Evolutionary conservation across 2,113 vertebrate genomes (phyloP).

Genomic region (Toxostoma redivivum): DNA sequence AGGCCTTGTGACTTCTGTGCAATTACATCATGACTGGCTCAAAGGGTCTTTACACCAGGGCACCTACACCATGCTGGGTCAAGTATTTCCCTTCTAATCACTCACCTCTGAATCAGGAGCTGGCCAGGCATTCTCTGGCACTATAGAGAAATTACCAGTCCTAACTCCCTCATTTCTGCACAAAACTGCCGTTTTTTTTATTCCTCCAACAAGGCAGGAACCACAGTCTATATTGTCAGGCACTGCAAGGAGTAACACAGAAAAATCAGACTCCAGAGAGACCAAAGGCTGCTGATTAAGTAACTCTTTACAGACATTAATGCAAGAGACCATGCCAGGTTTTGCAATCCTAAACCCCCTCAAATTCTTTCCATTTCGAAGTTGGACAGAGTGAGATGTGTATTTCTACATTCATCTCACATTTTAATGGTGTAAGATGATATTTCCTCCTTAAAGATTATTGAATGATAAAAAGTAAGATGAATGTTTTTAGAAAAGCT

Average conservation of each 20-base stretch:
- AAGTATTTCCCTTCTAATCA: not conserved
- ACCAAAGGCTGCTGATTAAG: not conserved
- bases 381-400: not conserved
- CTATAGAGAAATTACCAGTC: constrained; percentile 82
- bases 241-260: constrained; percentile 70
- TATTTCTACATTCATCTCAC: not conserved
- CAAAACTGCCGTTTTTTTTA: constrained; percentile 73
- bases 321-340: not conserved
- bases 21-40: not conserved
- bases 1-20: not conserved
- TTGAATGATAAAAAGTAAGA: not conserved
- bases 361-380: not conserved
- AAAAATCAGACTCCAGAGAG: not conserved
- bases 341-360: not conserved
- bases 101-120: constrained; percentile 79
- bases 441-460: not conserved
- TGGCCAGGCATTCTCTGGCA: constrained; percentile 81
- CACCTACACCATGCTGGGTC: not conserved
- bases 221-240: constrained; percentile 83
- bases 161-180: constrained; percentile 86
- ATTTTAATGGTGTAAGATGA: not conserved
- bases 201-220: constrained; percentile 85
- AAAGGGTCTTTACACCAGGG: not conserved
- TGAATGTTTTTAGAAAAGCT: not conserved
- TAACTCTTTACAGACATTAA: not conserved